Percentiles rank a stretch among this genome's conserved stretches.
Conservation (phyloP, 1,140 invertebrate genomes). For the Zaprionus inermis region DNA sequence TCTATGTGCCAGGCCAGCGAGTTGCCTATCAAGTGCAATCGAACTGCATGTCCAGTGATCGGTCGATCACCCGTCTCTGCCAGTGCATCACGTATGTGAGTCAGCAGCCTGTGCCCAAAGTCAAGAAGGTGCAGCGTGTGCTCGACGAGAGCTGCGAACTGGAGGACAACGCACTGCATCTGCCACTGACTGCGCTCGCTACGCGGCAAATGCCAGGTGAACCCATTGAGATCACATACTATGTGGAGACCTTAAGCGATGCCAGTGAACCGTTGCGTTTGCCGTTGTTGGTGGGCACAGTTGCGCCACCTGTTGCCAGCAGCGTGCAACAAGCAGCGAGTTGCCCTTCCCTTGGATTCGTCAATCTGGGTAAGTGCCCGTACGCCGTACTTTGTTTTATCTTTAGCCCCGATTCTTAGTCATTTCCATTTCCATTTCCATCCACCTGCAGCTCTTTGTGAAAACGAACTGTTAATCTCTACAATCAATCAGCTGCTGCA, state of each 20-base stretch:
- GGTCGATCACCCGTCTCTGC: conserved; percentile 32
- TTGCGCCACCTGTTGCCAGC: conserved; percentile 45
- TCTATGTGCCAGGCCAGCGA: conserved; percentile 64
- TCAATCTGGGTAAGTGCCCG: conserved; percentile 52
- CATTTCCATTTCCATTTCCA: conserved; percentile 2
- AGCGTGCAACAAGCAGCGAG: not conserved
- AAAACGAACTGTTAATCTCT: conserved; percentile 36
- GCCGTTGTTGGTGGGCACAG: conserved; percentile 58
- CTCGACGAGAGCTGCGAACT: conserved; percentile 31
- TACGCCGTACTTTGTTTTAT: not conserved
- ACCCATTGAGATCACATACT: conserved; percentile 50
- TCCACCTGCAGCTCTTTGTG: conserved; percentile 40
- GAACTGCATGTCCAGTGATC: not conserved
- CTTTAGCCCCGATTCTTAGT: not conserved
- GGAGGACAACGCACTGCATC: conserved; percentile 30
- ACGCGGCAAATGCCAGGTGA: conserved; percentile 30
- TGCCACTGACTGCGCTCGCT: conserved; percentile 57
- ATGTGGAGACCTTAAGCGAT: conserved; percentile 45
- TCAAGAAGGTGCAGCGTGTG: conserved; percentile 38
- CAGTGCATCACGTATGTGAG: conserved; percentile 48
- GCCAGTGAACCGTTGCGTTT: conserved; percentile 27
- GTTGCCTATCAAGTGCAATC: conserved; percentile 42
- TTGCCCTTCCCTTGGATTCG: conserved; percentile 36
- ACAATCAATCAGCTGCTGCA: conserved; percentile 44
- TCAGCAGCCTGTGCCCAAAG: conserved; percentile 24